Percentiles rank a stretch among this genome's conserved stretches.
Evolutionary conservation across 2,888 invertebrate species (phyloP).

Genomic region (Cephus nigrinus): DNA sequence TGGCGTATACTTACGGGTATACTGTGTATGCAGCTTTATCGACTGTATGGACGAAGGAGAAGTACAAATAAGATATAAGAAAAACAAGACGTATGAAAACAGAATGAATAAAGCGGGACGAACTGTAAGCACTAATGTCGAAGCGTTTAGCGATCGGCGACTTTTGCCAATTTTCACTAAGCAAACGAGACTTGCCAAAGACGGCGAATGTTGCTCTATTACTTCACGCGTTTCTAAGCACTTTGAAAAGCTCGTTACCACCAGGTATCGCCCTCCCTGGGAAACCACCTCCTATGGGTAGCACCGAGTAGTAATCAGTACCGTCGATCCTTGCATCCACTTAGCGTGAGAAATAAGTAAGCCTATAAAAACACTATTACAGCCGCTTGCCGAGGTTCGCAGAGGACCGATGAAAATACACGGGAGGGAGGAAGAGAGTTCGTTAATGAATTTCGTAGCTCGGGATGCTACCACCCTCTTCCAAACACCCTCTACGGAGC

Average conservation of each 20-base stretch:
- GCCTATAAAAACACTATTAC: slow-evolving; percentile 51
- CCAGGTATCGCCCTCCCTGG: not conserved
- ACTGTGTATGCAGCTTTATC: not conserved
- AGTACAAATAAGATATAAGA: not conserved
- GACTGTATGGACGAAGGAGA: not conserved
- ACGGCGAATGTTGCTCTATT: not conserved
- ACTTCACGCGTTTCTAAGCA: not conserved
- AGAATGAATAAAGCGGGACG: not conserved
- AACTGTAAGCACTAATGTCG: not conserved
- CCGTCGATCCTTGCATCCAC: slow-evolving; percentile 38
- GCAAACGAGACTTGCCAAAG: not conserved
- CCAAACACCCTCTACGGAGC: slow-evolving; percentile 32
- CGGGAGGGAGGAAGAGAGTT: slow-evolving; percentile 20
- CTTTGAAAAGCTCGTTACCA: not conserved
- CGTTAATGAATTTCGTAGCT: slow-evolving; percentile 53
- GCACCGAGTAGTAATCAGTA: slow-evolving; percentile 36
- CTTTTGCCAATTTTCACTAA: not conserved
- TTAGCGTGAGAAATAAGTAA: slow-evolving; percentile 35
- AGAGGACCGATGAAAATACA: slow-evolving; percentile 15
- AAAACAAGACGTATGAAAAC: not conserved
- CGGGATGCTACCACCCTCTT: slow-evolving; percentile 40
- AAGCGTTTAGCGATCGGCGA: not conserved
- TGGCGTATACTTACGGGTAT: not conserved
- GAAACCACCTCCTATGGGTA: not conserved
- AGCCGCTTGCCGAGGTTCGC: slow-evolving; percentile 38